Base-by-base conservation (phyloP, 2,888 invertebrate genomes). In the Drosophila conformis region DNA sequence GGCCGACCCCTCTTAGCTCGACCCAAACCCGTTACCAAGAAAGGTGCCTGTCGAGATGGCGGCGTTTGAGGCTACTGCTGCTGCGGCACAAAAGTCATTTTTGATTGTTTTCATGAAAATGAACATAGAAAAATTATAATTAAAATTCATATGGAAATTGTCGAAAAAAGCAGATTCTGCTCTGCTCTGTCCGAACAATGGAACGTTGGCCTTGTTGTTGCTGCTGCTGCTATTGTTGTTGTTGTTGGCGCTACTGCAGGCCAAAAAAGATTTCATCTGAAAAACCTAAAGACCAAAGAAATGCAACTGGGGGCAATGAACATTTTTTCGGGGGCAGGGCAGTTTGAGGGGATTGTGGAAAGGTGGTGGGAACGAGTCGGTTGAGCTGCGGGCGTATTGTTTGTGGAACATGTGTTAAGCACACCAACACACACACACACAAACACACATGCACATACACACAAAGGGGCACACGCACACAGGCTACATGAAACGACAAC, bases 111-210 rank as follows among this genome's bases (percentile, higher is more conserved):
- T 88, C 86, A 89, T 89, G 87, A 81, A 89, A 89, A 88, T 88
- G 90, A 88, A 84, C 90, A 88, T 88, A 89, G 87, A 88, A 88
- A 88, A 90, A 88, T 88, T 90, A 88, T 88, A 88, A 88, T 88
- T 88, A 88, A 87, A 87, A 87, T 86, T 89, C 86, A 87, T 89
- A 87, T 89, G 87, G 59, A 89, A 87, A 89, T 89, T 87, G 88
- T 80, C 75, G 76, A 73, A 74, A 78, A 76, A 74, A 75, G 65
- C 51, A 69, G 35, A 68, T 66, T 68, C 35, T 68, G 48, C 48
- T 68, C 38, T 40, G 68, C 63, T 36, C 57, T 56, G 66, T 46
- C 46, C 46, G 25, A 46, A 46, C 46, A 46, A 46, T 46, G 25
- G 46, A 46, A 46, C 46, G 46, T 25, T 42, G 21, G 42, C 21